A percentile compares a stretch with the other conserved stretches of the same genome.
Evolutionary conservation across 2,113 vertebrate species (phyloP).

Genomic region (Gallinago jamesoni): DNA sequence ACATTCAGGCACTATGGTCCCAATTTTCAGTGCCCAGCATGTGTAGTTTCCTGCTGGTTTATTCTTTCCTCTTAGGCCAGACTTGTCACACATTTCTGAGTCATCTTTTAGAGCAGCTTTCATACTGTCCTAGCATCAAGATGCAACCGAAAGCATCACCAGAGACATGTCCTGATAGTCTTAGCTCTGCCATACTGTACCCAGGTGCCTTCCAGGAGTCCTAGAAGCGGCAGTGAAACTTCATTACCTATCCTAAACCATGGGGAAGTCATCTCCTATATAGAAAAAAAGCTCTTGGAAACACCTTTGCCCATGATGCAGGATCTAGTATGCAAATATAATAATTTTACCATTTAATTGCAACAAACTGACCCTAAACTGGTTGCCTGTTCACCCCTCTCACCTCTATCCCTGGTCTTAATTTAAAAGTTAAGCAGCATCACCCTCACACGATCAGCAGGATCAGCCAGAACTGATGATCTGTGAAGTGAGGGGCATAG

Average conservation of each 20-base stretch:
- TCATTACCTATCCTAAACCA: background rate
- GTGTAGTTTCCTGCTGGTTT: background rate
- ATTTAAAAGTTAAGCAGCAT: background rate
- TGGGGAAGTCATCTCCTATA: background rate
- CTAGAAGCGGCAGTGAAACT: background rate
- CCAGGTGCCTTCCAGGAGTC: background rate
- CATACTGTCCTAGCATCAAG: background rate
- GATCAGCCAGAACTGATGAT: background rate
- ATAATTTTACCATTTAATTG: background rate
- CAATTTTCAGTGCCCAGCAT: background rate
- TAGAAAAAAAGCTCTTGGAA: background rate
- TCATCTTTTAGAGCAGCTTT: background rate
- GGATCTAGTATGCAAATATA: background rate
- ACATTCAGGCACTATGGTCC: background rate
- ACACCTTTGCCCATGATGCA: accelerated
- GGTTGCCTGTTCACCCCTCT: background rate
- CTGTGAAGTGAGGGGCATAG: background rate
- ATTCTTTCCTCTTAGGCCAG: background rate
- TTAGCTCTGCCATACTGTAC: background rate
- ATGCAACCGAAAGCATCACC: background rate
- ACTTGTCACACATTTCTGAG: background rate
- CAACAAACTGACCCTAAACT: background rate
- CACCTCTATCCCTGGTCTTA: background rate
- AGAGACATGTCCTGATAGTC: background rate
- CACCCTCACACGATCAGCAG: background rate